A percentile compares a stretch with the other conserved stretches of the same genome.
Evolutionary conservation across 2,113 vertebrate genomes (phyloP).

Genomic region (Oreochromis niloticus): DNA sequence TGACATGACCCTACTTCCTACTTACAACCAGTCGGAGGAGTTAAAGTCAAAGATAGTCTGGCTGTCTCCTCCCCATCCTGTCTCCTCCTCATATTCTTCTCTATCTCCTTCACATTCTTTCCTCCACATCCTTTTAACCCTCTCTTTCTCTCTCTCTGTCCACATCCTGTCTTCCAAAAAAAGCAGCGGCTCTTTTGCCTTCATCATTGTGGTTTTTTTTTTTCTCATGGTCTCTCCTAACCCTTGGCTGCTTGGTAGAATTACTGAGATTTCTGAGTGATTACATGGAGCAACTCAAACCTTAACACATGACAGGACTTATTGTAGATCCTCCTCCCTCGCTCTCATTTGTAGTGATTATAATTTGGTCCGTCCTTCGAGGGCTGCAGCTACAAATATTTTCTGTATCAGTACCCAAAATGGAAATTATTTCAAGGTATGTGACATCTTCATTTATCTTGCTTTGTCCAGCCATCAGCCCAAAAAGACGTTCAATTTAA

Average conservation of each 20-base stretch:
- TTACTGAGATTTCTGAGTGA: conserved; percentile 40
- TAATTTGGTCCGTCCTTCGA: neutral
- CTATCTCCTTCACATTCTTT: conserved; percentile 9
- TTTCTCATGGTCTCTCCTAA: neutral
- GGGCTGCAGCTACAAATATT: neutral
- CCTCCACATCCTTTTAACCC: conserved; percentile 25
- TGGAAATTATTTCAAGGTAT: neutral
- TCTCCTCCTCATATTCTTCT: conserved; percentile 5
- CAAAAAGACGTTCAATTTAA: neutral
- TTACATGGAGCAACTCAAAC: conserved; percentile 39
- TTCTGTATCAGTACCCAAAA: neutral
- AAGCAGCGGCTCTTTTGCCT: neutral
- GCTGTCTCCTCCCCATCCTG: conserved; percentile 42
- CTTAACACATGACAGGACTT: conserved; percentile 50
- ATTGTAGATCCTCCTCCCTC: neutral
- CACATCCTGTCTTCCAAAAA: conserved; percentile 6
- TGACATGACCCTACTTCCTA: too few relatives aligned
- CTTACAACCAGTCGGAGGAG: neutral
- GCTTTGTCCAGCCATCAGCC: neutral
- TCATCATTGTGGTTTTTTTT: neutral
- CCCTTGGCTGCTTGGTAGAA: neutral
- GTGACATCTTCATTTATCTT: neutral
- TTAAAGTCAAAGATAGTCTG: neutral
- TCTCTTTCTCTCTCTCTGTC: neutral
- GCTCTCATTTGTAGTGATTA: neutral